phyloP scores from a whole-genome alignment of 2,888 invertebrate genomes.

The Patella depressa region DNA sequence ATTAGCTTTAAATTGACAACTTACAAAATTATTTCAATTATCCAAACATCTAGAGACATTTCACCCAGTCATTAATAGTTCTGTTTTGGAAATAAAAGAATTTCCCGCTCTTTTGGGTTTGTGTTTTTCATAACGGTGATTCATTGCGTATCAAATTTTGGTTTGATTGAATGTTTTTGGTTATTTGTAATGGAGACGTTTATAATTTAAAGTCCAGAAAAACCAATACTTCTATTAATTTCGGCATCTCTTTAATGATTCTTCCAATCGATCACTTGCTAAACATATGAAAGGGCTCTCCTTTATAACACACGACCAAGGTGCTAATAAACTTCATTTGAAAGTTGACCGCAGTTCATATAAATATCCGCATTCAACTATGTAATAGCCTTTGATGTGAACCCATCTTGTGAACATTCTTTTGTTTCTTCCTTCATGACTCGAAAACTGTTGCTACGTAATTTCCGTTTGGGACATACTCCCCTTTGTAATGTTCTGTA shows the following conservation, averaged over 20 bases:
- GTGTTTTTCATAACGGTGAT: no score
- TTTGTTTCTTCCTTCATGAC: background rate
- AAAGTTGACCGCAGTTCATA: background rate
- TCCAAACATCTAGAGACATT: no score
- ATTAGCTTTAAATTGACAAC: no score
- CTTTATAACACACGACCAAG: background rate
- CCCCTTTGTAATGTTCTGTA: background rate
- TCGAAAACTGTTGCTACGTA: background rate
- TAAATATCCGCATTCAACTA: background rate
- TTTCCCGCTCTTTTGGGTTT: no score
- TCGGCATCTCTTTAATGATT: conserved; percentile 9
- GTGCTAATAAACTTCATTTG: conserved; percentile 7
- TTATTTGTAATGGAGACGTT: no score
- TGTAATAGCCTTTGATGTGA: conserved; percentile 7
- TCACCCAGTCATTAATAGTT: no score
- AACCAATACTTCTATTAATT: background rate
- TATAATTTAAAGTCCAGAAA: no score
- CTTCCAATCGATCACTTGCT: background rate
- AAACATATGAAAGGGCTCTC: no score
- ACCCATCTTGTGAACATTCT: background rate
- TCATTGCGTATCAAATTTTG: no score
- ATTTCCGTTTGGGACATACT: background rate
- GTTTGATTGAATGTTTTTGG: no score
- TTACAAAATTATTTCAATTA: no score
- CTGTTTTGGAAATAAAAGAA: no score